phyloP scores from a whole-genome alignment of 2,888 invertebrate genomes.

The Pyralis farinalis region DNA sequence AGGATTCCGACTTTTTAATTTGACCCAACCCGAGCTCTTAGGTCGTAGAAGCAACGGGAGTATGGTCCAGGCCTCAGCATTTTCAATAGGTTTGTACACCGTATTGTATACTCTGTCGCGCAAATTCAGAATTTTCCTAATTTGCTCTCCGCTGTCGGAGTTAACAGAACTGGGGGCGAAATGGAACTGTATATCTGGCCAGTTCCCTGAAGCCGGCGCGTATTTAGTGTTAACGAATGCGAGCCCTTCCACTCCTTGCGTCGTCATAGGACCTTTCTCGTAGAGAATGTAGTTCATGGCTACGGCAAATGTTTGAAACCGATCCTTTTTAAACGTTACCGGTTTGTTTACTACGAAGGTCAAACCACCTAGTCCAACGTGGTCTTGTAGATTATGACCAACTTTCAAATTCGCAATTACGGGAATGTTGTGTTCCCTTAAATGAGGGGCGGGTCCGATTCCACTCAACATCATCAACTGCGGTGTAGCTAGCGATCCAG shows the following conservation, averaged over 20 bases:
- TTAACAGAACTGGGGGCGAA: conserved; percentile 92
- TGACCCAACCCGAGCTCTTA: conserved; percentile 93
- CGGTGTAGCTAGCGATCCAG: conserved; percentile 93
- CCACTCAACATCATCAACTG: conserved; percentile 96
- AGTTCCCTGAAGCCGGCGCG: conserved; percentile 87
- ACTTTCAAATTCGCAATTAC: conserved; percentile 88
- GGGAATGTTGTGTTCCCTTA: conserved; percentile 86
- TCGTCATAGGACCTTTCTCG: conserved; percentile 92
- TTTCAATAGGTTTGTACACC: conserved; percentile 89
- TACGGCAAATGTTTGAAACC: conserved; percentile 89
- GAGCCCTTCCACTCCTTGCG: conserved; percentile 91
- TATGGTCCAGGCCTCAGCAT: conserved; percentile 92
- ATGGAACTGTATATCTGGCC: conserved; percentile 94
- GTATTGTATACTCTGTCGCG: conserved; percentile 91
- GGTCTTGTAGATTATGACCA: conserved; percentile 93
- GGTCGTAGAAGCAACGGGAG: conserved; percentile 91
- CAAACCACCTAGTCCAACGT: conserved; percentile 91
- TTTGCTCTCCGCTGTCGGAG: conserved; percentile 91
- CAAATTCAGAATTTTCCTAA: conserved; percentile 87
- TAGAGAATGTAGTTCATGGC: conserved; percentile 90
- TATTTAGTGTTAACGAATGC: conserved; percentile 94
- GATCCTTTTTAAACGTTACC: conserved; percentile 87
- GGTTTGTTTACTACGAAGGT: conserved; percentile 92
- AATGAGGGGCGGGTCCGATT: conserved; percentile 89
- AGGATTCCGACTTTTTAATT: conserved; percentile 90